These are phyloP conservation scores for Peromyscus polionotus DNA, from an alignment of 2,113 vertebrate genomes.

Conservation along the genomic window DNA sequence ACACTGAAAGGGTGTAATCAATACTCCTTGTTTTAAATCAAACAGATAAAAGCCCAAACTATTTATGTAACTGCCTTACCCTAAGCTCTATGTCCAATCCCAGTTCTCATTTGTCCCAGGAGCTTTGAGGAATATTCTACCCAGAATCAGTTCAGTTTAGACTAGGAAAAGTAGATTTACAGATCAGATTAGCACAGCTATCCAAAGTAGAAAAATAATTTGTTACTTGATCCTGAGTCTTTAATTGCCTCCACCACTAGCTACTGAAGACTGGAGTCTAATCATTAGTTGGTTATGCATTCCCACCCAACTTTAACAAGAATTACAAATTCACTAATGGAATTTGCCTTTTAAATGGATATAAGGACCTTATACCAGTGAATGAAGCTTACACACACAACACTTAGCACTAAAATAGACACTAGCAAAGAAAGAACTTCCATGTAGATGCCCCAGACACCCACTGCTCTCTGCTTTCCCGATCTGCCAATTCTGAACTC, in stretches of 20 bases:
- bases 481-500: slow-evolving; percentile 19
- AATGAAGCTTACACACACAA: background rate
- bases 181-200: slow-evolving; percentile 36
- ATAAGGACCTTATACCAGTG: background rate
- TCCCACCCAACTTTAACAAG: background rate
- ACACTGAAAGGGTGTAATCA: background rate
- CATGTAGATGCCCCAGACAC: background rate
- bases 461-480: background rate
- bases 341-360: slow-evolving; percentile 47
- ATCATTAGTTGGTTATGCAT: background rate
- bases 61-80: background rate
- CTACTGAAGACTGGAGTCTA: slow-evolving; percentile 13
- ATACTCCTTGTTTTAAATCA: slow-evolving; percentile 11
- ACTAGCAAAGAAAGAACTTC: background rate
- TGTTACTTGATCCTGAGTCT: slow-evolving; percentile 38
- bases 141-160: slow-evolving; percentile 7
- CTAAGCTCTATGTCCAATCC: background rate
- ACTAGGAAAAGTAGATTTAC: slow-evolving; percentile 44
- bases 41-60: slow-evolving; percentile 30
- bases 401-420: background rate
- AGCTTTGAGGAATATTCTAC: slow-evolving; percentile 46
- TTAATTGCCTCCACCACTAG: background rate
- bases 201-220: slow-evolving; percentile 15
- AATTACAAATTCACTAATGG: background rate
- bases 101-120: background rate